Evolutionary conservation across 2,888 invertebrate genomes (phyloP), one percentile per base, ranked within the genome.

Genomic region (Harpagoxenus sublaevis): DNA sequence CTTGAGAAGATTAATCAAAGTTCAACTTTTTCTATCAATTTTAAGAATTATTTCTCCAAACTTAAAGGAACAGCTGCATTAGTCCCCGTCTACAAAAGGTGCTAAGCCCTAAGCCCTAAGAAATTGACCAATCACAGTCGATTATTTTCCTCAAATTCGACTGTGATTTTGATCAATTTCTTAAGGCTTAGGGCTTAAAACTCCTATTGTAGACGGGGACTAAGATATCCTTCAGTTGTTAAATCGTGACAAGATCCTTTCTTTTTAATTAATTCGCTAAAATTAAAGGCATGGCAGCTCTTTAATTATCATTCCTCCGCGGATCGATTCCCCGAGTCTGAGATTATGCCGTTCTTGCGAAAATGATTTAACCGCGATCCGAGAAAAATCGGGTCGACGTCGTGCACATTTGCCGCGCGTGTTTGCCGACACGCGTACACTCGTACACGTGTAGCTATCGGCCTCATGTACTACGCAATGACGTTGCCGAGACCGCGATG

Each of bases 401-500:
- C n/a, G 18, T 9, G 65, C 1, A 31, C 48, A 18, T 68, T 35
- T 35, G 35, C 48, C 66, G 66, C 42, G 28, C 35, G 42, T 39
- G 55, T 48, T 48, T 62, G 63, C 60, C 53, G 42, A 74, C 31
- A 39, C 63, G 75, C 81, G 81, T 74, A 28, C 75, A 42, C 42
- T 18, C 51, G 55, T 71, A 60, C 57, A 71, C 79, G 79, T 73
- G 79, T 60, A 81, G 28, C 60, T 60, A 73, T 74, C 82, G 68
- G 55, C 73, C 83, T 84, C 77, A 73, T 77, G 81, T 79, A 84
- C 84, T 81, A 70, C 83, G 85, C 86, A 86, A 89, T 89, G 90
- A 90, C 86, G 87, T 84, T 81, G 89, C 84, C 75, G 51, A 68
- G 84, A 62, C 65, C 65, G 85, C 84, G 91, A 94, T 94, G 94